Conservation (phyloP, 2,113 vertebrate genomes). For the Protomyctophum bolini region DNA sequence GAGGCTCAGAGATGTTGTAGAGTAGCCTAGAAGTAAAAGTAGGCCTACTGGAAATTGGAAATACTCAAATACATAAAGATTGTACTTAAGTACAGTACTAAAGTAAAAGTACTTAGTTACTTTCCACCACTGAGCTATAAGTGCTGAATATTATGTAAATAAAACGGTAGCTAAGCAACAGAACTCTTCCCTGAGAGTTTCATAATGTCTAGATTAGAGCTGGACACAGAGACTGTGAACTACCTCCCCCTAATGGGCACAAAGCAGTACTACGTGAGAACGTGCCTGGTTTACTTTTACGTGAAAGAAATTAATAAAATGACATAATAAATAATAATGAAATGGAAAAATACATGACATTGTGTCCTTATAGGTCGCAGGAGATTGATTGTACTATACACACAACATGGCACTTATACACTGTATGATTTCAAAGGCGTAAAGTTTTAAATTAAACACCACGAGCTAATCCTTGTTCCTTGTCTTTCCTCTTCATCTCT, state of each 20-base stretch:
- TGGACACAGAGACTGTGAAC: conserved; percentile 56
- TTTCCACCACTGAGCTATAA: conserved; percentile 68
- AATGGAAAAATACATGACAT: background rate
- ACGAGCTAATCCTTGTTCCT: conserved; percentile 10
- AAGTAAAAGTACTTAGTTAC: too few relatives aligned
- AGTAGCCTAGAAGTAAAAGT: too few relatives aligned
- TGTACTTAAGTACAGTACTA: too few relatives aligned
- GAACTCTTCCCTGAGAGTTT: conserved; percentile 88
- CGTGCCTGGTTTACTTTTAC: conserved; percentile 22
- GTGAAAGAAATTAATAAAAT: conserved; percentile 9
- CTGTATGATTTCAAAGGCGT: conserved; percentile 48
- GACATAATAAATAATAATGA: conserved; percentile 14
- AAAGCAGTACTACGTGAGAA: conserved; percentile 55
- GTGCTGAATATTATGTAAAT: conserved; percentile 81
- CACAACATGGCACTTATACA: conserved; percentile 60
- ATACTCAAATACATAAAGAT: too few relatives aligned
- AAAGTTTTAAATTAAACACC: conserved; percentile 56
- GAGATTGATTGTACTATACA: conserved; percentile 54
- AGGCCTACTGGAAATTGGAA: too few relatives aligned
- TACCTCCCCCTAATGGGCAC: conserved; percentile 56
- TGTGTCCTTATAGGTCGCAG: background rate
- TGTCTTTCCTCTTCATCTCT: conserved; percentile 15
- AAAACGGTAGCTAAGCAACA: conserved; percentile 81
- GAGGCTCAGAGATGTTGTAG: too few relatives aligned
- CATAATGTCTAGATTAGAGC: conserved; percentile 19